Conservation (phyloP, 2,797 vertebrate genomes). For the Psittacula derbiana region DNA sequence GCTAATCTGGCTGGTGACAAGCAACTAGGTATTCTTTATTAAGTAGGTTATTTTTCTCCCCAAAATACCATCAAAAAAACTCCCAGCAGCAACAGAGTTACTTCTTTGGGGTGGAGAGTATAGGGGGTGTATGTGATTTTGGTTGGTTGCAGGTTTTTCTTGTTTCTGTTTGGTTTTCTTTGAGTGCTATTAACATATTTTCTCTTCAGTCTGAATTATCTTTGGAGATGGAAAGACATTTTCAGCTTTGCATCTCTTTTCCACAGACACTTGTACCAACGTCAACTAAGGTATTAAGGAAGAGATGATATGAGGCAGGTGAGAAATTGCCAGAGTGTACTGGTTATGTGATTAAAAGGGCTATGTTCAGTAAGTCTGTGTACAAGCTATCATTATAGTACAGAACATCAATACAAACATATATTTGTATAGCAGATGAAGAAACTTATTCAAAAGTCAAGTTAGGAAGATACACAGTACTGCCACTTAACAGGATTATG, state of each 20-base stretch:
- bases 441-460: not conserved
- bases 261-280: not conserved
- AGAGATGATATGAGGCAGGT: not conserved
- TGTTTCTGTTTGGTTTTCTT: not conserved
- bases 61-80: not conserved
- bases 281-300: not conserved
- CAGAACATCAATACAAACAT: not conserved
- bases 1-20: not conserved
- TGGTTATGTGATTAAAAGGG: not conserved
- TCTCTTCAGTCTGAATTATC: not conserved
- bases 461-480: not conserved
- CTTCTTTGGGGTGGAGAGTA: not conserved
- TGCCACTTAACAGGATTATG: not conserved
- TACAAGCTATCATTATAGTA: not conserved
- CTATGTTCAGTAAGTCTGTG: not conserved
- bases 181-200: not conserved
- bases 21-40: not conserved
- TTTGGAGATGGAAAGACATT: not conserved
- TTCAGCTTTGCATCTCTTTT: not conserved
- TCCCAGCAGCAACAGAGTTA: not conserved
- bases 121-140: too few species aligned
- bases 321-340: not conserved
- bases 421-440: not conserved
- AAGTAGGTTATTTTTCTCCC: not conserved
- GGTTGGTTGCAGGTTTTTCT: too few species aligned